Evolutionary conservation across 2,113 vertebrate species (phyloP).

Genomic region (Chionomys nivalis): DNA sequence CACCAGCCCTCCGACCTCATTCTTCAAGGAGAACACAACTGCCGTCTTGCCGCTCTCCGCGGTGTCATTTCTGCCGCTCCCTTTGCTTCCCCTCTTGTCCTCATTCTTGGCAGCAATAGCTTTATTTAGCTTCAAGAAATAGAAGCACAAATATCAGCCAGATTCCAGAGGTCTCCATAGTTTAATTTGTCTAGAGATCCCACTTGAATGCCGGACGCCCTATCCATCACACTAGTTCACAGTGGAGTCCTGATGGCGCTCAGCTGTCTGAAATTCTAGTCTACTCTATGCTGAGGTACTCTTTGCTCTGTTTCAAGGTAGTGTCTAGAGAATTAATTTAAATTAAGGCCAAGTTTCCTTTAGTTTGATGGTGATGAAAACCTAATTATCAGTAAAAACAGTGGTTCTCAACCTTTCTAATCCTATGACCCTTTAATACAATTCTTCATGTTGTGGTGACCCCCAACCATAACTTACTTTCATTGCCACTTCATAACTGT

Average conservation of each 20-base stretch:
- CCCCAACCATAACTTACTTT: neutral
- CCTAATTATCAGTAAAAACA: neutral
- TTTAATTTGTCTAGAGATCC: neutral
- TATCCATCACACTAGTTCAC: slow-evolving; percentile 1
- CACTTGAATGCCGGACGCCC: neutral
- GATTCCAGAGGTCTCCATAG: slow-evolving; percentile 34
- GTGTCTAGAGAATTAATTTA: neutral
- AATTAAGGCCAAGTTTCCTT: neutral
- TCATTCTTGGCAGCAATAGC: slow-evolving; percentile 90
- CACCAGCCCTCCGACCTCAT: slow-evolving; percentile 96
- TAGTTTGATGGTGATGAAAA: neutral
- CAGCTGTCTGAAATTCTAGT: neutral
- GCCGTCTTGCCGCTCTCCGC: slow-evolving; percentile 91
- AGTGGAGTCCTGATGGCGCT: neutral
- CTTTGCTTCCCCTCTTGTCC: slow-evolving; percentile 88
- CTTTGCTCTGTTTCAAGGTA: neutral
- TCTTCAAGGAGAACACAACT: slow-evolving; percentile 96
- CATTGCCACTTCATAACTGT: neutral
- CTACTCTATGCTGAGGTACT: neutral
- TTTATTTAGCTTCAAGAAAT: slow-evolving; percentile 86
- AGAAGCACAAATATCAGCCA: slow-evolving; percentile 57
- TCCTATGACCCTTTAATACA: neutral
- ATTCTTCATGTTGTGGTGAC: neutral
- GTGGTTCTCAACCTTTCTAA: neutral
- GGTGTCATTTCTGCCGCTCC: slow-evolving; percentile 81